phyloP scores from a whole-genome alignment of 1,140 invertebrate genomes.

The Zaprionus ghesquierei region DNA sequence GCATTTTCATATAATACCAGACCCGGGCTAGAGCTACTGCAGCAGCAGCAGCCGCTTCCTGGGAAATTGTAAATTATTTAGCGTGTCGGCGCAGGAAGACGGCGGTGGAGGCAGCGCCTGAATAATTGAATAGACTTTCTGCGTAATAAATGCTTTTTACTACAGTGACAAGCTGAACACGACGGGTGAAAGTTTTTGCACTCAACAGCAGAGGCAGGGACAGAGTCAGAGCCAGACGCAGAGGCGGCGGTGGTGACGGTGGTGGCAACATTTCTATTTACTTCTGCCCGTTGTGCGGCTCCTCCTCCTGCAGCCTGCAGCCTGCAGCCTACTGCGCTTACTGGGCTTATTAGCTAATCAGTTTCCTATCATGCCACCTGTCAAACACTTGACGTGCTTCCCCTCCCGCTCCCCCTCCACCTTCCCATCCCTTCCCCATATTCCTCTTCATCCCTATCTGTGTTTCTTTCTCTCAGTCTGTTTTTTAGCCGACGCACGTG shows the following conservation, averaged over 20 bases:
- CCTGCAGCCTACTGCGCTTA: neutral
- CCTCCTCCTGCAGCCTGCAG: neutral
- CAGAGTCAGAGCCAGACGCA: neutral
- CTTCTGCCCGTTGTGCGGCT: conserved; percentile 9
- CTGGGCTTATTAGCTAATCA: conserved; percentile 40
- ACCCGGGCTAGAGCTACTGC: conserved; percentile 22
- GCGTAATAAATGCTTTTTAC: conserved; percentile 80
- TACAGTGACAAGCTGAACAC: conserved; percentile 52
- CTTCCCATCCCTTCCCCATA: too few species aligned
- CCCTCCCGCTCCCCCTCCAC: conserved; percentile 12
- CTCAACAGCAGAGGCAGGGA: conserved; percentile 12
- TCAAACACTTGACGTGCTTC: conserved; percentile 47
- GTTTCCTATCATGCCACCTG: conserved; percentile 48
- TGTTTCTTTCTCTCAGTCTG: neutral
- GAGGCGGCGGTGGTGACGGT: neutral
- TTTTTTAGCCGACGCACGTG: conserved; percentile 53
- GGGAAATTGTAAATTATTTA: conserved; percentile 78
- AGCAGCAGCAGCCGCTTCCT: conserved; percentile 22
- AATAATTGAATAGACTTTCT: conserved; percentile 78
- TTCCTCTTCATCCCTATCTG: neutral
- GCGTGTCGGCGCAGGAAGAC: conserved; percentile 55
- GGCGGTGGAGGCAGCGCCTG: conserved; percentile 50
- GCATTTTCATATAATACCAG: conserved; percentile 74
- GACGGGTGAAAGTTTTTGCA: conserved; percentile 62
- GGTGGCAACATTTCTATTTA: conserved; percentile 51